Conservation (phyloP, 2,113 vertebrate species). For the Tringa solitaria region DNA sequence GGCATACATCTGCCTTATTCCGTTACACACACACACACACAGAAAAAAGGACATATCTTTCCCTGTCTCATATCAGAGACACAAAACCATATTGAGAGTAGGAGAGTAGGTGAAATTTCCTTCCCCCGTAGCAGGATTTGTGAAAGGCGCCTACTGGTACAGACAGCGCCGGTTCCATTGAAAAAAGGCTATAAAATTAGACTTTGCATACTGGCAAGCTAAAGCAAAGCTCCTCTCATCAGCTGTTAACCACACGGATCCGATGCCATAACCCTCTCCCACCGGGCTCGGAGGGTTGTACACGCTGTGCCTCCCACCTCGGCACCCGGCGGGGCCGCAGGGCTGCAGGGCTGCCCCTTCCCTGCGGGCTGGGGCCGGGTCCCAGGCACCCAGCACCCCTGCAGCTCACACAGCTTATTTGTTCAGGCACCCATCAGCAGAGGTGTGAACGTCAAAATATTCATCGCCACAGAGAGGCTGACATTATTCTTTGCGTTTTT, state of each 20-base stretch:
- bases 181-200: not conserved
- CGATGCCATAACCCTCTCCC: not conserved
- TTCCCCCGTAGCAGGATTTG: not conserved
- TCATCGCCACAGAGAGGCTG: not conserved
- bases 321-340: accelerated
- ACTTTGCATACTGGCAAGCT: not conserved
- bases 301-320: accelerated
- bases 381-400: not conserved
- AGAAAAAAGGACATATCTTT: not conserved
- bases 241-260: not conserved
- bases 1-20: not conserved
- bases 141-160: not conserved
- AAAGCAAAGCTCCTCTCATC: not conserved
- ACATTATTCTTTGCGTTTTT: not conserved
- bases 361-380: not conserved
- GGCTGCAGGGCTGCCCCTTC: not conserved
- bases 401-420: accelerated
- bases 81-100: not conserved
- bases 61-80: not conserved
- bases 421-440: not conserved
- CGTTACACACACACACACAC: not conserved
- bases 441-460: not conserved
- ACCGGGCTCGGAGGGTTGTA: accelerated
- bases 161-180: not conserved
- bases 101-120: not conserved